Evolutionary conservation across 2,113 vertebrate genomes (phyloP), one percentile per base, ranked within the genome.

Genomic region (Hemiprocne comata): DNA sequence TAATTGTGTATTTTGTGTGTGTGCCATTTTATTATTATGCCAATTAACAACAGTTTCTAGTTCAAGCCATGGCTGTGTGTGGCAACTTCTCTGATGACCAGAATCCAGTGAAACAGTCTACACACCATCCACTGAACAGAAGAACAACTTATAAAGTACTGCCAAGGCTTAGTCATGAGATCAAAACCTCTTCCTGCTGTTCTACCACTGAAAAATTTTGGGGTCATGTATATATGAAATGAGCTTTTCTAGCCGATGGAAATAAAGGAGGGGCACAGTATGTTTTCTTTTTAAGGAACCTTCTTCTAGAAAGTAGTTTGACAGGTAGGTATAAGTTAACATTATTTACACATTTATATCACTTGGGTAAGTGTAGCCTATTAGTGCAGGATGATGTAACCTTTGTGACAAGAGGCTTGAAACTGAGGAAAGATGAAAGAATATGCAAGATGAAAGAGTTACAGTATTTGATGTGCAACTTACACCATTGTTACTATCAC

Each of bases 401-500:
- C 53, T 79, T 7, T n/a, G 69, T 71, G 95, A 94, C 51, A 96
- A 93, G 72, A 85, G 61, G 61, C 19, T 71, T 75, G 60, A 92
- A 94, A 90, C 64, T 80, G 87, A 90, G 44, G 61, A 83, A 90
- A 93, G 93, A 97, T 95, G 90, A 96, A 96, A 94, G 71, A 86
- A 83, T 60, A 57, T 80, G 71, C 1, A 31, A 90, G 67, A 95
- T 88, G 85, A 89, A 96, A 93, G 80, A 87, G 55, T 78, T 86
- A 34, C 34, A 70, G 44, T 54, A 71, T 70, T 46, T 29, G 62
- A 79, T 85, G 85, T 85, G 85, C 74, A 90, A 91, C 61, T 88
- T 87, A 62, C 60, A 74, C 64, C 69, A 31, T 76, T 79, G 76
- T 71, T 83, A 55, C 85, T 64, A 48, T 28, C 78, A 77, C 87